Evolutionary conservation across 1,140 invertebrate genomes (phyloP).

Genomic region (Drosophila pectinifera): DNA sequence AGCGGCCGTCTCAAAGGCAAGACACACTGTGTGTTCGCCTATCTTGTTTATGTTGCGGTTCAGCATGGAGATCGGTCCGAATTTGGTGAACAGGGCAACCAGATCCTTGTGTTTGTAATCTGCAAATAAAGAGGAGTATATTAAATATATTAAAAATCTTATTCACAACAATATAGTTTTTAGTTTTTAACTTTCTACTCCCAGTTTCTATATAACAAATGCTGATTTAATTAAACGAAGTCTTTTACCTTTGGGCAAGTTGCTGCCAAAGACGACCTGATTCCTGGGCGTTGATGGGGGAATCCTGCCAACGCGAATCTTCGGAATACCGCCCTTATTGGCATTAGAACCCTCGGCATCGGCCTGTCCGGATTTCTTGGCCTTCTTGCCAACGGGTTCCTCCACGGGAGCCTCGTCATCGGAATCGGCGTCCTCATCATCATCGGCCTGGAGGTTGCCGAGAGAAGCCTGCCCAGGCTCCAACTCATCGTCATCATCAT

Average conservation of each 20-base stretch:
- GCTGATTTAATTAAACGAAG: not conserved
- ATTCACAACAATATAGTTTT: too few relatives aligned
- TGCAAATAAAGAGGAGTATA: conserved; percentile 4
- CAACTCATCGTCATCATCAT: conserved; percentile 40
- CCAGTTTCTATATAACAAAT: not conserved
- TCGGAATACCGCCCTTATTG: conserved; percentile 58
- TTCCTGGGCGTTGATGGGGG: conserved; percentile 47
- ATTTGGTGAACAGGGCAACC: conserved; percentile 63
- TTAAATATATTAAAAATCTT: too few relatives aligned
- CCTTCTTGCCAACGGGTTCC: conserved; percentile 38
- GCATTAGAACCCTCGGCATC: not conserved
- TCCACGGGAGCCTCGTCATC: conserved; percentile 53
- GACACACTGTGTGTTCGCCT: conserved; percentile 19
- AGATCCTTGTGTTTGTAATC: conserved; percentile 55
- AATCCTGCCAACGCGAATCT: conserved; percentile 39
- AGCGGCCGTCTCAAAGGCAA: conserved; percentile 55
- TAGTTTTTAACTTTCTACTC: too few relatives aligned
- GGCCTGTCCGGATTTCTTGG: conserved; percentile 3
- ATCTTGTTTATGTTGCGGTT: conserved; percentile 24
- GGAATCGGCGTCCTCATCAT: conserved; percentile 18
- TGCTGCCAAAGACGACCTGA: conserved; percentile 24
- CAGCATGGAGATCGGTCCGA: conserved; percentile 45
- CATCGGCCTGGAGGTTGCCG: not conserved
- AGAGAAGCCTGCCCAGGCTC: conserved; percentile 55
- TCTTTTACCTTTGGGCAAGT: conserved; percentile 58